Evolutionary conservation across 1,140 invertebrate genomes (phyloP), one percentile per base, ranked within the genome.

Genomic region (Dreissena rostriformis): DNA sequence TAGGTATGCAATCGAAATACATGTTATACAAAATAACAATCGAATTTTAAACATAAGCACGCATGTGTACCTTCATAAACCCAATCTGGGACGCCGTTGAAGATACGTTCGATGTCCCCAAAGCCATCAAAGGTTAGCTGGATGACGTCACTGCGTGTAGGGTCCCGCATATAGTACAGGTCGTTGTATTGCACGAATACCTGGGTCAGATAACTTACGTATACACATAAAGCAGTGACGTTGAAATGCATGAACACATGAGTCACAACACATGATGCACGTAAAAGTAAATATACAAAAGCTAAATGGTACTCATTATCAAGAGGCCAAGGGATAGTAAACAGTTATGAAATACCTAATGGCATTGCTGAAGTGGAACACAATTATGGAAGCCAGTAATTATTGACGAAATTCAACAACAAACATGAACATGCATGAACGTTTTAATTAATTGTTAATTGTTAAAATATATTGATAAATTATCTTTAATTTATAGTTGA

Each of bases 61-160:
- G 39, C 39, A 39, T 5, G 2, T 24, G 90, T 94, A 98, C 98
- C 97, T 96, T 98, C 98, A 93, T 99, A 98, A 0, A 98, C 93
- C 97, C 97, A 99, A 94, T 99, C 97, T 0, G 98, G 97, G n/a
- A 98, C 95, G 4, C 98, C 98, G 92, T 98, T 98, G 89, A 96
- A 96, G 55, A 98, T 95, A 61, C 96, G 95, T 6, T 96, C 97
- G 14, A 97, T 96, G 71, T 76, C 53, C 8, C 70, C 77, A 19
- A 96, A 94, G 1, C 97, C 84, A 65, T 95, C 96, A 66, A 95
- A 94, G 0, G 97, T 98, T 49, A 98, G 95, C 53, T 96, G 94
- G 90, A 96, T 96, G 39, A 65, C 71, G 2, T 29, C 51, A 12
- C 61, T 49, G 4, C 22, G 12, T 19, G 52, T 68, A 17, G 80